Conservation (phyloP, 2,888 invertebrate genomes). For the Kuschelorhynchus macadamiae region DNA sequence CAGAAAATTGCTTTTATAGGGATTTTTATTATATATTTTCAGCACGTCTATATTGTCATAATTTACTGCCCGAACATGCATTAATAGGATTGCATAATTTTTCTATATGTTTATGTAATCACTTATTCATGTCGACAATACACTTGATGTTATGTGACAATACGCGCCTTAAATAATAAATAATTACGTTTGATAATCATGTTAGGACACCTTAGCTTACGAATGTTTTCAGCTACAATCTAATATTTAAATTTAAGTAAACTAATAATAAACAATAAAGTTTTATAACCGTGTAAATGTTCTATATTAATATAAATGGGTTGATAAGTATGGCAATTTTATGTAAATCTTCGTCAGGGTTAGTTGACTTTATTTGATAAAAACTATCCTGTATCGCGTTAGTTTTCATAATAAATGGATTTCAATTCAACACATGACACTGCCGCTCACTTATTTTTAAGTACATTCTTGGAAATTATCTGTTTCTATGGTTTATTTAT, state of each 20-base stretch:
- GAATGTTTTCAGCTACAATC: constrained; percentile 15
- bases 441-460: constrained; percentile 44
- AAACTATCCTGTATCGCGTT: constrained; percentile 44
- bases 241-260: constrained; percentile 32
- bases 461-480: constrained; percentile 55
- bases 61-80: constrained; percentile 25
- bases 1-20: no score
- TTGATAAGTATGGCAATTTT: constrained; percentile 52
- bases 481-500: constrained; percentile 37
- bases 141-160: constrained; percentile 32
- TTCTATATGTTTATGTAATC: constrained; percentile 31
- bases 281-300: constrained; percentile 25
- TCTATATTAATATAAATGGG: constrained; percentile 51
- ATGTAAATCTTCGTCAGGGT: constrained; percentile 39
- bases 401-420: constrained; percentile 61
- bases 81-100: constrained; percentile 25
- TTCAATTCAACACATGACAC: constrained; percentile 56
- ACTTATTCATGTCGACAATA: constrained; percentile 33
- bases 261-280: constrained; percentile 14
- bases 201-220: constrained; percentile 3
- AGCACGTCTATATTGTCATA: constrained; percentile 14
- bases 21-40: constrained; percentile 53
- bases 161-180: constrained; percentile 34
- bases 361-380: constrained; percentile 42
- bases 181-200: constrained; percentile 21